Evolutionary conservation across 2,113 vertebrate genomes (phyloP).

Genomic region (Trachemys scripta): DNA sequence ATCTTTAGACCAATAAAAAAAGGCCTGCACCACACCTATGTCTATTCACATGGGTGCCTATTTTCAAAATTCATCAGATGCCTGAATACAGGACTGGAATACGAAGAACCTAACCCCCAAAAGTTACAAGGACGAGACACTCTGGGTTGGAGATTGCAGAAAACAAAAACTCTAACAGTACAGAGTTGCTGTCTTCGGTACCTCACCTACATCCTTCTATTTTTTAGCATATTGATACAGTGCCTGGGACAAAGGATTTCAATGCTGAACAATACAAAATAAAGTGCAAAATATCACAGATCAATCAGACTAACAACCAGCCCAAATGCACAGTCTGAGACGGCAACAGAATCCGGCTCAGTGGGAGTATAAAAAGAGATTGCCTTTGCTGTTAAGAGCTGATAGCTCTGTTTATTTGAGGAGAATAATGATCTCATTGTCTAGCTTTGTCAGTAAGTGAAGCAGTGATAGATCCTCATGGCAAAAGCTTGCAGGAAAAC

Average conservation of each 20-base stretch:
- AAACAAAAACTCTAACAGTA: not conserved
- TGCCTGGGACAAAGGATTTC: not conserved
- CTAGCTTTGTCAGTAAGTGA: slow-evolving; percentile 34
- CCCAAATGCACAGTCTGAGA: not conserved
- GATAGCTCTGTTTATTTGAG: slow-evolving; percentile 30
- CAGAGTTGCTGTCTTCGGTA: not conserved
- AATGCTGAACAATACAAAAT: slow-evolving; percentile 3
- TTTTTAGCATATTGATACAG: not conserved
- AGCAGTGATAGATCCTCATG: not conserved
- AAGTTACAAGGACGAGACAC: not conserved
- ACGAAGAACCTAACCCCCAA: not conserved
- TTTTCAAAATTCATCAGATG: not conserved
- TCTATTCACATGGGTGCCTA: not conserved
- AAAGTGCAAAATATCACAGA: not conserved
- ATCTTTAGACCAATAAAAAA: not conserved
- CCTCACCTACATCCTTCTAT: not conserved
- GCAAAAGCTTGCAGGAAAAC: not conserved
- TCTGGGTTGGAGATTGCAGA: not conserved
- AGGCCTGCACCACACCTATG: not conserved
- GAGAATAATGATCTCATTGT: slow-evolving; percentile 34
- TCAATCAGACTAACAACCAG: not conserved
- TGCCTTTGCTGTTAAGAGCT: slow-evolving; percentile 50
- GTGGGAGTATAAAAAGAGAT: not conserved
- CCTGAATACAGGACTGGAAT: no score
- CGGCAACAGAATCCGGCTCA: not conserved